These are phyloP conservation scores for Chionoecetes opilio DNA, from an alignment of 1,140 invertebrate species.

Conservation along the genomic window DNA sequence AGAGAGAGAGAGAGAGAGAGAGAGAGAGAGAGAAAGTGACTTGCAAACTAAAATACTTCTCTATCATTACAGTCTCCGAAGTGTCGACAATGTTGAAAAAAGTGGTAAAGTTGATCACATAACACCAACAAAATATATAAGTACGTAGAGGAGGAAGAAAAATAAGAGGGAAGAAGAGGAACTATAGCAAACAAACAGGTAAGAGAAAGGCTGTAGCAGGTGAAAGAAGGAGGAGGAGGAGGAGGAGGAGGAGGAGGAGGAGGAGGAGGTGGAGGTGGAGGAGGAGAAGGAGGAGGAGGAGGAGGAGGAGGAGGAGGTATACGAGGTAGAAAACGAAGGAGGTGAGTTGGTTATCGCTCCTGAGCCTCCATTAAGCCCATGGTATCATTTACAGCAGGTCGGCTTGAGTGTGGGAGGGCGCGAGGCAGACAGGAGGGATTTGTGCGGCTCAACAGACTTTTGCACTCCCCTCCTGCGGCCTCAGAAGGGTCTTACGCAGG, in stretches of 20 bases:
- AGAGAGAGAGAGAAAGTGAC: slow-evolving; percentile 23
- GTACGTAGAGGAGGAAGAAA: neutral
- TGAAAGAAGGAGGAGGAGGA: neutral
- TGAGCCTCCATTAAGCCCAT: neutral
- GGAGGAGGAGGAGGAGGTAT: neutral
- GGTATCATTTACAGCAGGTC: neutral
- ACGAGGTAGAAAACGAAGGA: neutral
- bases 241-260: neutral
- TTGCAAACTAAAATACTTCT: too few relatives aligned
- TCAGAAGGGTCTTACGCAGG: neutral
- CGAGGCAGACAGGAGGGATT: neutral
- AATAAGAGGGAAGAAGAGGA: neutral
- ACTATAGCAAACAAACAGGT: too few relatives aligned
- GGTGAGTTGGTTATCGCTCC: neutral
- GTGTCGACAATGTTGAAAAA: neutral
- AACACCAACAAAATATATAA: too few relatives aligned
- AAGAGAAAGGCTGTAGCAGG: neutral
- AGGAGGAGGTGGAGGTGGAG: neutral
- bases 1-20: neutral
- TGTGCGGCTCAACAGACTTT: neutral
- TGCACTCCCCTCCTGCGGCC: neutral
- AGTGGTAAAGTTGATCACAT: too few relatives aligned
- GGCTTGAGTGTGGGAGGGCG: slow-evolving; percentile 10
- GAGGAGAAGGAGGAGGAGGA: neutral
- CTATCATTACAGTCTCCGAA: neutral